Evolutionary conservation across 2,888 invertebrate species (phyloP), one percentile per base, ranked within the genome.

Genomic region (Pharmacophagus antenor): DNA sequence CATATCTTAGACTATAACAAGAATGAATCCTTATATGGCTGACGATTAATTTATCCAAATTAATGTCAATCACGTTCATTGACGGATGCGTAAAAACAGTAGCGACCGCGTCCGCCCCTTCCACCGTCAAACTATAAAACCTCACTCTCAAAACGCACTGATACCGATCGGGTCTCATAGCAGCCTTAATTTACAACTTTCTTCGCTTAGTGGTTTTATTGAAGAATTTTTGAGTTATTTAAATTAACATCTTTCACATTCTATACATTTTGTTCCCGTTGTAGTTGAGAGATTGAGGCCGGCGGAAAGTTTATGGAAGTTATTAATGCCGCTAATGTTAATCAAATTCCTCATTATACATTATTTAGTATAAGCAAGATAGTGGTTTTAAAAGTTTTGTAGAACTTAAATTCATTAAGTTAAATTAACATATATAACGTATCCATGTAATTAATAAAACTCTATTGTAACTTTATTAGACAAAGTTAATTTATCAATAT

Each of bases 51-150:
- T 25, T 66, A 61, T 70, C 76, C 66, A 74, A 81, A 82, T 84
- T 77, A 83, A 82, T 80, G 85, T 85, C 85, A 85, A 82, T 87
- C 83, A 84, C 71, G 81, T 88, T 87, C 86, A 87, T 82, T 79
- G 77, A 77, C 74, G 79, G 82, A 82, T 79, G 79, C 83, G 84
- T 82, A 85, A 83, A 84, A 85, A 84, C 85, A 76, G 86, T 84
- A 82, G 85, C 83, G 64, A 66, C 69, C 64, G n/a, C 66, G 71
- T 72, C 72, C 70, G 68, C 67, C 67, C 70, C 70, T 48, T 62
- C 55, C 66, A 69, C 69, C 65, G 72, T 70, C 67, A 67, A 76
- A 77, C 80, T 72, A 82, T 88, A 86, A 83, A 84, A 81, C 78
- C 72, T 63, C 67, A 69, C 73, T 72, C 72, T 73, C 72, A 79